Evolutionary conservation across 2,113 vertebrate species (phyloP).

Genomic region (Laterallus jamaicensis): DNA sequence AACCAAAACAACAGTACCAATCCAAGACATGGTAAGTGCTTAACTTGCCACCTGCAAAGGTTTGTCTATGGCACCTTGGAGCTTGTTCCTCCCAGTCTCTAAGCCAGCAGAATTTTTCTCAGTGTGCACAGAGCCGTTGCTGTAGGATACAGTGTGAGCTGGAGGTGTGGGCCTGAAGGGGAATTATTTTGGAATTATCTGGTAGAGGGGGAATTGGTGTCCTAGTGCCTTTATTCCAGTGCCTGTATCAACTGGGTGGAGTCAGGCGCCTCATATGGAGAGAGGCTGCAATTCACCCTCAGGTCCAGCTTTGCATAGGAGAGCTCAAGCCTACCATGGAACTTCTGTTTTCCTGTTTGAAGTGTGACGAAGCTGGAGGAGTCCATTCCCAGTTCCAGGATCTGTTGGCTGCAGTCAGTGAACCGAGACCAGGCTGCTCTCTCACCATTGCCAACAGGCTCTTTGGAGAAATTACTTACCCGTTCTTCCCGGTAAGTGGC

Average conservation of each 20-base stretch:
- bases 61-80: neutral
- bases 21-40: neutral
- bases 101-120: neutral
- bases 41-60: neutral
- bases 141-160: accelerated
- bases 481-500: slow-evolving; percentile 49
- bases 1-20: neutral
- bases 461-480: slow-evolving; percentile 55
- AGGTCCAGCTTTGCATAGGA: neutral
- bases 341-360: slow-evolving; percentile 9
- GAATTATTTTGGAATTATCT: neutral
- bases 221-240: neutral
- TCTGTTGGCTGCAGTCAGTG: slow-evolving; percentile 57
- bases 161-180: neutral
- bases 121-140: neutral
- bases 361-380: slow-evolving; percentile 57
- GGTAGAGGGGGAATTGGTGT: neutral
- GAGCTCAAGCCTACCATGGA: neutral
- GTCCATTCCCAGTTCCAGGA: slow-evolving; percentile 64
- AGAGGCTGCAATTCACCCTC: neutral
- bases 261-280: neutral
- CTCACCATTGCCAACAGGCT: slow-evolving; percentile 72
- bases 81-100: neutral
- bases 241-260: neutral
- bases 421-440: slow-evolving; percentile 23